Base-by-base conservation (phyloP, 2,113 vertebrate genomes). In the Carollia perspicillata region DNA sequence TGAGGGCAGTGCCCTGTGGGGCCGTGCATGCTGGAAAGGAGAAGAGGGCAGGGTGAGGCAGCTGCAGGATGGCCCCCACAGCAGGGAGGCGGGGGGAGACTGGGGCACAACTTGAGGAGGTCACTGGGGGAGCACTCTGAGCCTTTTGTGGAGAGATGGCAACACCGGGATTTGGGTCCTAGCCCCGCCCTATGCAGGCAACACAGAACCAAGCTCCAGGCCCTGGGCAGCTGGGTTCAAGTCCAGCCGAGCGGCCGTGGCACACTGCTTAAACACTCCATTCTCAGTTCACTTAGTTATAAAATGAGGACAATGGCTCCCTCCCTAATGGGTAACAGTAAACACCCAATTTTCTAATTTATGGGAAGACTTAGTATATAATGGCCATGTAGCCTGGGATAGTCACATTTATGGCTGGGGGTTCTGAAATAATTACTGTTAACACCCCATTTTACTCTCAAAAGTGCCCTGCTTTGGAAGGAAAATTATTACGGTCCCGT, bases 1-100 rank as follows among this genome's bases (percentile, higher is more conserved):
- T 99, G 99, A 78, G 99, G 99, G 97, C 99, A 99, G 97, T 99
- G 99, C 66, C 99, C 99, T 0, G 99, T 99, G 47, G 99, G 99
- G 91, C 99, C 99, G 0, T 99, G 99, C 99, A 99, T 99, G 98
- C 99, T 99, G 98, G 47, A 99, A 98, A 71, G 98, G 93, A 98
- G 65, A 18, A 94, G 74, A 96, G 42, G 14, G 35, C 5, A 2
- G 4, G 55, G 35, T 96, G 58, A 95, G 5, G 30, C 65, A 2
- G 51, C 26, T 20, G n/a, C 1, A 72, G 33, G 5, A 9, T 0
- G 3, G 28, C 0, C 1, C 9, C n/a, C 16, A 60, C 0, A 5
- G 22, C 14, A 1, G 23, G 23, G 10, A 44, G 8, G 23, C 0
- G 8, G 8, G 23, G 23, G 37, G 13, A 13, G 10, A 9, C 30